These are phyloP conservation scores for Alcedo atthis DNA, from an alignment of 2,797 vertebrate genomes.

Conservation along the genomic window DNA sequence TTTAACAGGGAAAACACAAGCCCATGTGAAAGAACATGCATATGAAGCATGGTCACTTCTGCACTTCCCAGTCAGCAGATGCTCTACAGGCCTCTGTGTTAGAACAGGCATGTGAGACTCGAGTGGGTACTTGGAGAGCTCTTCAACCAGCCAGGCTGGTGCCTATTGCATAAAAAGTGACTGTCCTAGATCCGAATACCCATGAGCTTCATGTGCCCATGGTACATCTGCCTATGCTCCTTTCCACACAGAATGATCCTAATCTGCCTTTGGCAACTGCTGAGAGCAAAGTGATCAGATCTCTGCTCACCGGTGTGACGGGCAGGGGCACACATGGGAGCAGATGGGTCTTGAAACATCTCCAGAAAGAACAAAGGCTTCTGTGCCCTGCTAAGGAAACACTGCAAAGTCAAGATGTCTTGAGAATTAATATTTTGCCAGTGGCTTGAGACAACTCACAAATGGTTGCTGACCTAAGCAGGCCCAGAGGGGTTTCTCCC, in stretches of 20 bases:
- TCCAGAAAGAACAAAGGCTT: slow-evolving; percentile 7
- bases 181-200: background rate
- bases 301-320: background rate
- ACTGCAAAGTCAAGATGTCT: background rate
- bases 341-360: slow-evolving; percentile 8
- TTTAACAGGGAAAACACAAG: background rate
- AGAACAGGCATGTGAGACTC: background rate
- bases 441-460: background rate
- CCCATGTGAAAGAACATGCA: background rate
- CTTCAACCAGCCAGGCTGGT: background rate
- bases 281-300: background rate
- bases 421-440: background rate
- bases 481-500: background rate
- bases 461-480: background rate
- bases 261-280: background rate
- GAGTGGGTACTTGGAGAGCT: background rate
- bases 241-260: background rate
- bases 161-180: background rate
- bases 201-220: rapidly evolving
- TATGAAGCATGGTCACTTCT: background rate
- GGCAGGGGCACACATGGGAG: background rate
- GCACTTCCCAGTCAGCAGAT: background rate
- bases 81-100: background rate
- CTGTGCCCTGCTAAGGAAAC: background rate
- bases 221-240: background rate